Base-by-base conservation (phyloP, 53 echinoderm and acorn worm genomes). In the Mesocentrotus franciscanus region DNA sequence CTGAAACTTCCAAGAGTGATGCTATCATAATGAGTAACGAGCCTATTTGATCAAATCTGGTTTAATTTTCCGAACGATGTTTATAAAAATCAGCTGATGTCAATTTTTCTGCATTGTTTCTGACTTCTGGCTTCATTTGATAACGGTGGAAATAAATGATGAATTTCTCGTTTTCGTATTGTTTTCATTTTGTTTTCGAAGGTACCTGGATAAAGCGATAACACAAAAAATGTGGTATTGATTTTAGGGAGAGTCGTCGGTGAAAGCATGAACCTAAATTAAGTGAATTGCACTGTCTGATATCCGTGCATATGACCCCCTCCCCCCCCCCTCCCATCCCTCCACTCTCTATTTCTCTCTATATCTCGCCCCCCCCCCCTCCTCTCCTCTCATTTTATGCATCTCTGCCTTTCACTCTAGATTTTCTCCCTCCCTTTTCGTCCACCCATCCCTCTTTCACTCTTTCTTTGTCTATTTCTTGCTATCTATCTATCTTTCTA, bases 11-110 rank as follows among this genome's bases (percentile, higher is more conserved):
- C 78, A 15, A 78, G 35, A 13, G 1, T 36, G 78, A 78, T 78
- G 78, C 78, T 78, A 78, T 78, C 78, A 78, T 30, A 35, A 78
- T 78, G 78, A 78, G 78, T 78, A 78, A 78, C 78, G 35, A 78
- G 35, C 35, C 78, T 12, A 14, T 16, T 78, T 78, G 36, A 30
- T 35, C 14, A 78, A 78, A 78, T 78, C 78, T 78, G 36, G 78
- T 16, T 35, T 36, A 78, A 78, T 78, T 78, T 78, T 36, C 34
- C 36, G 36, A 36, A 15, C 35, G 16, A 16, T 14, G 0, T 71
- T 71, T 27, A 0, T 71, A 71, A 39, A 39, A 39, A 71, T 71
- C 71, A 78, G 34, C 78, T 78, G 35, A 36, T 78, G 14, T 78
- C 78, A 78, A 78, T 78, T 35, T 78, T 78, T 78, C 78, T 35